Evolutionary conservation across 2,888 invertebrate genomes (phyloP).

Genomic region (Chromoteleia sp.): DNA sequence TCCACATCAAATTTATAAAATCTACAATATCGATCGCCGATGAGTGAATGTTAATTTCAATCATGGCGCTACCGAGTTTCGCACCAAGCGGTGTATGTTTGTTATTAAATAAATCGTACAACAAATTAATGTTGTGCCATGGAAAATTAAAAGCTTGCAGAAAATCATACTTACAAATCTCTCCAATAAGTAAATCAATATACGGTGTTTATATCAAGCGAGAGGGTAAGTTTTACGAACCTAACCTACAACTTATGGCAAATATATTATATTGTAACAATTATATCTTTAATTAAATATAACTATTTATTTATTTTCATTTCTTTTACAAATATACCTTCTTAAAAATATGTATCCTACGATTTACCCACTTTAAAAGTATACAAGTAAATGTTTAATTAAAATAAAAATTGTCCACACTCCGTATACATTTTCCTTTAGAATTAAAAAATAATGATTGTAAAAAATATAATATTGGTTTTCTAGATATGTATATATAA

Average conservation of each 20-base stretch:
- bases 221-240: slow-evolving; percentile 51
- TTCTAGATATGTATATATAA: too few relatives aligned
- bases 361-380: too few relatives aligned
- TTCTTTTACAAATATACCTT: too few relatives aligned
- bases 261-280: neutral
- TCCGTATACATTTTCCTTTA: too few relatives aligned
- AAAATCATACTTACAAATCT: slow-evolving; percentile 9
- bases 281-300: too few relatives aligned
- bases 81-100: slow-evolving; percentile 70
- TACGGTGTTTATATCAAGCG: slow-evolving; percentile 34
- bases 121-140: slow-evolving; percentile 65
- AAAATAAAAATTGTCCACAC: too few relatives aligned
- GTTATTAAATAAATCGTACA: slow-evolving; percentile 74
- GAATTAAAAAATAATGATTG: too few relatives aligned
- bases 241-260: slow-evolving; percentile 63
- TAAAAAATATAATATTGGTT: too few relatives aligned
- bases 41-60: neutral
- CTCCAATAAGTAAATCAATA: slow-evolving; percentile 5
- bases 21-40: slow-evolving; percentile 1
- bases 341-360: too few relatives aligned
- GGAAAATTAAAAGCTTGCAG: slow-evolving; percentile 4
- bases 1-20: neutral
- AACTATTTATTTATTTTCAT: too few relatives aligned
- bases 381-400: too few relatives aligned
- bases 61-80: slow-evolving; percentile 71